phyloP scores from a whole-genome alignment of 2,888 invertebrate genomes.

The Drosophila emarginata region DNA sequence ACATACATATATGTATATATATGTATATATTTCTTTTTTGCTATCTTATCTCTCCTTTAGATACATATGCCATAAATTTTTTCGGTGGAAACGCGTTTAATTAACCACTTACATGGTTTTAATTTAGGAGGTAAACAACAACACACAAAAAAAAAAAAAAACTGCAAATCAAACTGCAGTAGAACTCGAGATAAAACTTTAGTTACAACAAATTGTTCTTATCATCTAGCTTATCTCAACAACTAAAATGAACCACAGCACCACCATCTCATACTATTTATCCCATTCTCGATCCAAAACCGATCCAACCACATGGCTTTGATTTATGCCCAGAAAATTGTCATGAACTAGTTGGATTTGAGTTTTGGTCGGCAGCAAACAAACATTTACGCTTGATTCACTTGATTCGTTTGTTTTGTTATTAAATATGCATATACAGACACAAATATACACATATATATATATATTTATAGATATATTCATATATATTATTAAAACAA shows the following conservation, averaged over 20 bases:
- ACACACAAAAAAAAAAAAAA: constrained; percentile 12
- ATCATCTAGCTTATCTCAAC: constrained; percentile 54
- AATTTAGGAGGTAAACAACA: constrained; percentile 49
- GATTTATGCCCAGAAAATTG: constrained; percentile 60
- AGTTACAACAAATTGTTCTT: constrained; percentile 51
- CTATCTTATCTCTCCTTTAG: constrained; percentile 63
- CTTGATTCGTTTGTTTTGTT: constrained; percentile 49
- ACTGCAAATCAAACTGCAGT: constrained; percentile 38
- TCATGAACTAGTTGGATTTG: constrained; percentile 32
- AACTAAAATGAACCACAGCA: constrained; percentile 29
- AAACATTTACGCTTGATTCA: constrained; percentile 48
- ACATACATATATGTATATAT: not conserved
- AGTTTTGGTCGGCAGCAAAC: constrained; percentile 32
- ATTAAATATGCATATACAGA: constrained; percentile 26
- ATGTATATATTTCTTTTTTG: not conserved
- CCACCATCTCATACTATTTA: too few relatives aligned
- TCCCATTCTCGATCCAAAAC: constrained; percentile 16
- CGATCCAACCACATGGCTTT: constrained; percentile 57
- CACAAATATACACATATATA: constrained; percentile 15
- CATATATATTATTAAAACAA: constrained; percentile 62
- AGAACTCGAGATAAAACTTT: constrained; percentile 51
- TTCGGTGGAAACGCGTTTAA: constrained; percentile 63
- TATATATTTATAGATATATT: not conserved
- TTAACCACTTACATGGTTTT: constrained; percentile 76
- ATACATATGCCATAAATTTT: constrained; percentile 70